A percentile compares a stretch with the other conserved stretches of the same genome.
Conservation (phyloP, 1,140 invertebrate genomes). For the Halictus rubicundus region DNA sequence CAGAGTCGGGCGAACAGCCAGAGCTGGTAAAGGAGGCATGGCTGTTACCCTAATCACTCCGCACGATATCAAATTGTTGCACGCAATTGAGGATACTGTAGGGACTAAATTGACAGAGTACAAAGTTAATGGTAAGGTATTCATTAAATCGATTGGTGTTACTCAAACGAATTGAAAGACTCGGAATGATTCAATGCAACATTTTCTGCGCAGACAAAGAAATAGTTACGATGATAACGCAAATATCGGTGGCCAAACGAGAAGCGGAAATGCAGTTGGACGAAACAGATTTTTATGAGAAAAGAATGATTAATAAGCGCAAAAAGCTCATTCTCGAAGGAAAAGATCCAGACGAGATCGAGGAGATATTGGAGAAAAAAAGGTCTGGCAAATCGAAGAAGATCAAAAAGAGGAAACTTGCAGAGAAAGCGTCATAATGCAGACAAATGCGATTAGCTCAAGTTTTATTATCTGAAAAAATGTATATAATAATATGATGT, state of each 20-base stretch:
- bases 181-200: slow-evolving; percentile 27
- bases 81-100: slow-evolving; percentile 92
- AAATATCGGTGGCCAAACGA: slow-evolving; percentile 93
- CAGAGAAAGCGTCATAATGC: not conserved
- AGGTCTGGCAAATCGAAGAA: slow-evolving; percentile 41
- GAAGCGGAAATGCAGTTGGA: slow-evolving; percentile 96
- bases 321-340: slow-evolving; percentile 94
- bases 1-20: slow-evolving; percentile 96
- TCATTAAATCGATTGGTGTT: not conserved
- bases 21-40: slow-evolving; percentile 92
- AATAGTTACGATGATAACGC: slow-evolving; percentile 92
- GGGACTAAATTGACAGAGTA: slow-evolving; percentile 92
- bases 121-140: slow-evolving; percentile 88
- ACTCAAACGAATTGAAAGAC: slow-evolving; percentile 7
- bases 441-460: not conserved
- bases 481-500: not conserved
- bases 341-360: slow-evolving; percentile 89
- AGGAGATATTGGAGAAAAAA: slow-evolving; percentile 56
- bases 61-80: slow-evolving; percentile 92
- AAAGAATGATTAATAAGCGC: slow-evolving; percentile 91
- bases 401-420: slow-evolving; percentile 24
- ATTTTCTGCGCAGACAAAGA: slow-evolving; percentile 85
- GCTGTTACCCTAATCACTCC: slow-evolving; percentile 96
- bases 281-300: slow-evolving; percentile 94
- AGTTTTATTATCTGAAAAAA: slow-evolving; percentile 9